Conservation (phyloP, 2,888 invertebrate genomes). For the Catocala nupta region DNA sequence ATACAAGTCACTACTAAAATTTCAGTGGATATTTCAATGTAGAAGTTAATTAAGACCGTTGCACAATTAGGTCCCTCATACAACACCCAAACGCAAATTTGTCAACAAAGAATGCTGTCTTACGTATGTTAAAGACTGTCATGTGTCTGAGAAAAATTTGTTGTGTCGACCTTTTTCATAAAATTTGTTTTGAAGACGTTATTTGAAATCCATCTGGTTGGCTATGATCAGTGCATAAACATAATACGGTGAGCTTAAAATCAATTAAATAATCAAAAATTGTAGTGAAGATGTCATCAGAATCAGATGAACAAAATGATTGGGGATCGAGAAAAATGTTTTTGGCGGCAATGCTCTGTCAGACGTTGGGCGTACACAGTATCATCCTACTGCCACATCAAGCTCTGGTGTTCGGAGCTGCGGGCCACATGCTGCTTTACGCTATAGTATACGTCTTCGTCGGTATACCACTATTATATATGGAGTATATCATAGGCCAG, state of each 20-base stretch:
- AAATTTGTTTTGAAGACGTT: too few species aligned
- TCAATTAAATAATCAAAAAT: neutral
- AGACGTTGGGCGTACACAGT: conserved; percentile 60
- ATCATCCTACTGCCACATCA: conserved; percentile 57
- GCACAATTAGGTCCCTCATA: too few species aligned
- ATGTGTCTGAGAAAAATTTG: too few species aligned
- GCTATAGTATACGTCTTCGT: conserved; percentile 57
- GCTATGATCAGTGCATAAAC: neutral
- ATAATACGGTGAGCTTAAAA: neutral
- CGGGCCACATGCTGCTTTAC: conserved; percentile 60
- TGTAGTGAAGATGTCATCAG: conserved; percentile 23
- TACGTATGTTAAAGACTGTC: too few species aligned
- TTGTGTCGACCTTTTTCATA: too few species aligned
- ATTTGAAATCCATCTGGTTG: too few species aligned
- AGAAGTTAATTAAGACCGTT: too few species aligned
- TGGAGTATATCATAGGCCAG: conserved; percentile 76
- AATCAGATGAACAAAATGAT: conserved; percentile 25
- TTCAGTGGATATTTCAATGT: too few species aligned
- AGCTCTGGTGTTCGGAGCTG: conserved; percentile 61
- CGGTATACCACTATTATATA: conserved; percentile 76
- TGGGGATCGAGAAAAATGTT: conserved; percentile 55
- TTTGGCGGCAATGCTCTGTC: conserved; percentile 62
- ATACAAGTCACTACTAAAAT: too few species aligned
- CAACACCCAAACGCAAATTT: too few species aligned
- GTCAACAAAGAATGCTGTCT: too few species aligned